Evolutionary conservation across 2,113 vertebrate genomes (phyloP).

Genomic region (Motacilla alba): DNA sequence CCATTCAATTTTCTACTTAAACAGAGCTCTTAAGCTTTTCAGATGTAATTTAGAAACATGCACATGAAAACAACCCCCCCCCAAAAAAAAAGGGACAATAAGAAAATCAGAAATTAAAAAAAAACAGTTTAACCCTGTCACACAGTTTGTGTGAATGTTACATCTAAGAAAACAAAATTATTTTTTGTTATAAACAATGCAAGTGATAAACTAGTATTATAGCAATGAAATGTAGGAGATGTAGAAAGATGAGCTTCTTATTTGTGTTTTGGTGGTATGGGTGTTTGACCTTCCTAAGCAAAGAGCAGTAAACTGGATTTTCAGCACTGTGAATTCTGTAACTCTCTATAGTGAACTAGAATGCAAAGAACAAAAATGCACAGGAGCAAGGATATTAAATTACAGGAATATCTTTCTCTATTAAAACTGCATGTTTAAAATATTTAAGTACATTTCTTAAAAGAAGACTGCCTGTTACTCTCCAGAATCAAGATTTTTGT

Average conservation of each 20-base stretch:
- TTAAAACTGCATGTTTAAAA: background rate
- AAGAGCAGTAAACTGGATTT: background rate
- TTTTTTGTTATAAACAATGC: background rate
- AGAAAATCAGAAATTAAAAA: slow-evolving; percentile 44
- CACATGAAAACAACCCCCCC: background rate
- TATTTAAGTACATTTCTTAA: background rate
- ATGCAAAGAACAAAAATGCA: background rate
- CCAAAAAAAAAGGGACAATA: background rate
- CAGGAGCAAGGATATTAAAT: background rate
- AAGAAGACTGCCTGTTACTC: background rate
- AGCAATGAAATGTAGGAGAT: background rate
- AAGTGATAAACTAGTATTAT: background rate
- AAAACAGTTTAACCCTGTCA: background rate
- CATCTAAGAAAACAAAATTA: background rate
- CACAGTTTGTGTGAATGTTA: background rate
- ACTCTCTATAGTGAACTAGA: background rate
- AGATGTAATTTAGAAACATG: background rate
- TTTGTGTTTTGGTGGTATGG: background rate
- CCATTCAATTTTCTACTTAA: background rate
- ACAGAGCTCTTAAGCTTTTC: background rate
- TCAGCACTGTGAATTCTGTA: background rate
- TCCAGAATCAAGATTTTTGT: background rate
- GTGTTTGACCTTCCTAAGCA: background rate
- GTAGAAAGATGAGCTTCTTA: background rate
- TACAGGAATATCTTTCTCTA: background rate